Evolutionary conservation across 2,888 invertebrate genomes (phyloP).

Genomic region (Cataglyphis albicans): DNA sequence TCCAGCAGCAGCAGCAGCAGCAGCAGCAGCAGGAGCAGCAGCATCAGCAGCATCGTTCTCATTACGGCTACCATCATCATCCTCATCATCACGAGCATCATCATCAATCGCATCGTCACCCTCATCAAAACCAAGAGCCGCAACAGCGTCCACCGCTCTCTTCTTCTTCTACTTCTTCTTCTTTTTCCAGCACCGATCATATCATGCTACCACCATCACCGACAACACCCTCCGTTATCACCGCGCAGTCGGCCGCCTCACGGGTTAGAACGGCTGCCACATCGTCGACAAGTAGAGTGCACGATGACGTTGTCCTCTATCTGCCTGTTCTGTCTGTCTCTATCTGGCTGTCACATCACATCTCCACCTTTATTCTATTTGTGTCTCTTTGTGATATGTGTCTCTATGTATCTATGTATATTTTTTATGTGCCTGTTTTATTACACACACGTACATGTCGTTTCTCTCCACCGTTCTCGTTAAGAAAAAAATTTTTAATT

Average conservation of each 20-base stretch:
- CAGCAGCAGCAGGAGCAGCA: slow-evolving; percentile 55
- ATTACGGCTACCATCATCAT: slow-evolving; percentile 6
- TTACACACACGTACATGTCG: not conserved
- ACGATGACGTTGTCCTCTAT: slow-evolving; percentile 71
- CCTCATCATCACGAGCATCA: slow-evolving; percentile 53
- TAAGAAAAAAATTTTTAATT: not conserved
- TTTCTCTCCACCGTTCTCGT: not conserved
- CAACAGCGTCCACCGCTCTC: slow-evolving; percentile 80
- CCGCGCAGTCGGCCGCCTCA: slow-evolving; percentile 76
- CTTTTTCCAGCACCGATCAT: slow-evolving; percentile 84
- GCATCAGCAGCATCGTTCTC: slow-evolving; percentile 39
- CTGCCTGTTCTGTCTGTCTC: slow-evolving; percentile 39
- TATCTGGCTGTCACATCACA: slow-evolving; percentile 2
- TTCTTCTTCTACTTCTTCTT: slow-evolving; percentile 84
- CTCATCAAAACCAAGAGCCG: slow-evolving; percentile 71
- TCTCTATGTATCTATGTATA: slow-evolving; percentile 6
- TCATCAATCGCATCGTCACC: slow-evolving; percentile 65
- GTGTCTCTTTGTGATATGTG: slow-evolving; percentile 30
- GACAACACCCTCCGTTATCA: slow-evolving; percentile 78
- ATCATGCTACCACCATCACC: slow-evolving; percentile 81
- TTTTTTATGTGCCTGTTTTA: slow-evolving; percentile 15
- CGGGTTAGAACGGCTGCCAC: slow-evolving; percentile 82
- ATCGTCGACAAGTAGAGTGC: slow-evolving; percentile 77
- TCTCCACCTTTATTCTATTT: not conserved
- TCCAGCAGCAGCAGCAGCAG: slow-evolving; percentile 55